Evolutionary conservation across 2,797 vertebrate species (phyloP).

Genomic region (Gorsachius magnificus): DNA sequence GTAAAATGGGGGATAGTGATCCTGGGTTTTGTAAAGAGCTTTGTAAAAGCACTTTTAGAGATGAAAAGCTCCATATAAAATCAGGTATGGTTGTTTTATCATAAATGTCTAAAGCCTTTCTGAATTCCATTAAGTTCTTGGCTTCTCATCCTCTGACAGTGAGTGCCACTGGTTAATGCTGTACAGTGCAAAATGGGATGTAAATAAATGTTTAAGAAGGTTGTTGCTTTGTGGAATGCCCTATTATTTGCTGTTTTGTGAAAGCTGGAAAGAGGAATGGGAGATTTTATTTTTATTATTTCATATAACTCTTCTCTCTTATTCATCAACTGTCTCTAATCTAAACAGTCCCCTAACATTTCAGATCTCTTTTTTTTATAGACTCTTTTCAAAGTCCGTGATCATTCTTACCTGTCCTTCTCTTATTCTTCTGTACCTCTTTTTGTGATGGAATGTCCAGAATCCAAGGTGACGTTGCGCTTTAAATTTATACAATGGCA

Average conservation of each 20-base stretch:
- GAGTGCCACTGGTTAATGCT: conserved; percentile 1
- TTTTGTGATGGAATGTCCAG: background rate
- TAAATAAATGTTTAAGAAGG: background rate
- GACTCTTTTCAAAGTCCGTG: background rate
- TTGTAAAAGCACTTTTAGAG: conserved; percentile 30
- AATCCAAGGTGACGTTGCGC: background rate
- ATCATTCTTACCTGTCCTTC: background rate
- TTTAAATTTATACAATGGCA: background rate
- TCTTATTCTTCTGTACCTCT: background rate
- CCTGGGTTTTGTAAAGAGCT: conserved; percentile 37
- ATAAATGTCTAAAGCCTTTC: conserved; percentile 24
- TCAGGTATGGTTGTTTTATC: conserved; percentile 36
- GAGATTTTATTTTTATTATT: background rate
- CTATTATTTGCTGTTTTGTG: background rate
- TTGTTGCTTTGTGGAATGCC: background rate
- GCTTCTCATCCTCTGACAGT: background rate
- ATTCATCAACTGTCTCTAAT: background rate
- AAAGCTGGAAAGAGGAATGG: background rate
- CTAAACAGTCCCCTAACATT: background rate
- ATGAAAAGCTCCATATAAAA: conserved; percentile 43
- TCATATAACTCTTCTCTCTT: background rate
- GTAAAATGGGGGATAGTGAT: background rate
- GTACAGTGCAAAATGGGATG: background rate
- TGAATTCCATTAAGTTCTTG: conserved; percentile 35
- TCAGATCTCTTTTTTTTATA: background rate